These are phyloP conservation scores for Pseudomyrmex concolor DNA, from an alignment of 1,140 invertebrate genomes.

Conservation along the genomic window DNA sequence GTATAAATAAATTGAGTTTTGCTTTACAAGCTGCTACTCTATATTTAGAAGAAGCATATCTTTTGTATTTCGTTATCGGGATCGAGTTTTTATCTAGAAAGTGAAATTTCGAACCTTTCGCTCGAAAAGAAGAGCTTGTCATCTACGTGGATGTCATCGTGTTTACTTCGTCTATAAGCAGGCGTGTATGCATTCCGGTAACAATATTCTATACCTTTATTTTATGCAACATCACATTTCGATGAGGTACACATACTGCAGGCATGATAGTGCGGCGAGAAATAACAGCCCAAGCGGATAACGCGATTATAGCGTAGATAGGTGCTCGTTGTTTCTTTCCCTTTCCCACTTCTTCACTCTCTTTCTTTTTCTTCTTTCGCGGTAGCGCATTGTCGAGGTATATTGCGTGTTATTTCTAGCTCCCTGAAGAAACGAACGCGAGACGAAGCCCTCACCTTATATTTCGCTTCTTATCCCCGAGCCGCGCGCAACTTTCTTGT, in stretches of 20 bases:
- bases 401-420: conserved; percentile 52
- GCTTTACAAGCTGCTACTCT: too few relatives aligned
- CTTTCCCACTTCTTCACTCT: background rate
- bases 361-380: background rate
- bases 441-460: conserved; percentile 3
- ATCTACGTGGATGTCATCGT: conserved; percentile 26
- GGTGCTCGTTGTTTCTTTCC: conserved; percentile 41
- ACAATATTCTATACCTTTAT: conserved; percentile 53
- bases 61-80: conserved; percentile 1
- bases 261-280: conserved; percentile 35
- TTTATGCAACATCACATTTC: conserved; percentile 58
- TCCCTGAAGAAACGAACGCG: conserved; percentile 39
- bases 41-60: background rate
- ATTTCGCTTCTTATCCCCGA: conserved; percentile 32
- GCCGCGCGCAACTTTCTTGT: conserved; percentile 9
- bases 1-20: background rate
- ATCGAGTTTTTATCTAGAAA: conserved; percentile 23
- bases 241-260: conserved; percentile 45
- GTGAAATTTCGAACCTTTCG: conserved; percentile 38
- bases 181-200: conserved; percentile 28
- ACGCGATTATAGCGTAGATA: conserved; percentile 52
- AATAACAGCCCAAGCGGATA: conserved; percentile 51
- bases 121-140: conserved; percentile 20
- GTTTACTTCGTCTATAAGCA: conserved; percentile 40
- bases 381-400: conserved; percentile 20